Evolutionary conservation across 2,888 invertebrate species (phyloP).

Genomic region (Dicycla oo): DNA sequence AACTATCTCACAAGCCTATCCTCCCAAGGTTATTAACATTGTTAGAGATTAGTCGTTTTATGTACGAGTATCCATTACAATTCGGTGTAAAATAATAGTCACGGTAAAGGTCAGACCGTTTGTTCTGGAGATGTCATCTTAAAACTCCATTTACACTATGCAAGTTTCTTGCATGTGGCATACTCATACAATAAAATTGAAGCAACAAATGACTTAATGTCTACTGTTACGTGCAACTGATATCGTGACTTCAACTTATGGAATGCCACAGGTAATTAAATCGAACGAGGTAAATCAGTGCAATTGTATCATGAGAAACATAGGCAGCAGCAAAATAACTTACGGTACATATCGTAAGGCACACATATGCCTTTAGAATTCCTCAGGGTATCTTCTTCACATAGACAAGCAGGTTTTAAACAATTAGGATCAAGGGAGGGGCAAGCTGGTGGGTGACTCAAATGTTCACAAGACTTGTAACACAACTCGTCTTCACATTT

Average conservation of each 20-base stretch:
- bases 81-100: no score
- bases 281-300: not conserved
- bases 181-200: no score
- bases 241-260: no score
- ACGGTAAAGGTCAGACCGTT: no score
- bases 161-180: no score
- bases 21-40: no score
- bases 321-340: conserved; percentile 11
- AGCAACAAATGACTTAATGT: no score
- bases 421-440: conserved; percentile 11
- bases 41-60: not conserved
- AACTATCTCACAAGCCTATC: not conserved
- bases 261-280: no score
- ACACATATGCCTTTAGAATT: conserved; percentile 44
- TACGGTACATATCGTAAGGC: conserved; percentile 45
- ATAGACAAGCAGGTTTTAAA: conserved; percentile 25
- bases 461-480: conserved; percentile 16
- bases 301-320: not conserved
- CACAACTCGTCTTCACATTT: conserved; percentile 25
- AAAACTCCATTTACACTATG: no score
- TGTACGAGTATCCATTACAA: no score
- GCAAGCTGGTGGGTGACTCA: not conserved
- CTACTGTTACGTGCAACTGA: no score
- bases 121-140: no score
- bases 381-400: conserved; percentile 23